phyloP scores from a whole-genome alignment of 2,113 vertebrate species.

The Setophaga kirtlandii region DNA sequence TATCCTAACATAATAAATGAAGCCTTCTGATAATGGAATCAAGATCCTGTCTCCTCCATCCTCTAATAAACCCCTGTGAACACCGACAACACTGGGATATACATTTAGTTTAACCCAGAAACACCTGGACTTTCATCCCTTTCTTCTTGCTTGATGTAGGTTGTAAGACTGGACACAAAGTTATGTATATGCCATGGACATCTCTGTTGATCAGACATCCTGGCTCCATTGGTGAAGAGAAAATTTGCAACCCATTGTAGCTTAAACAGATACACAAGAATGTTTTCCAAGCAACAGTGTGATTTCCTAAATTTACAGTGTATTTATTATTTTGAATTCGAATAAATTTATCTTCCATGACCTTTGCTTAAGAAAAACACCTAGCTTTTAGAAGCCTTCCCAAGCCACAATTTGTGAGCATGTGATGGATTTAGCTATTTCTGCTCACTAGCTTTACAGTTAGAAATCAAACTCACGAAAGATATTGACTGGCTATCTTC shows the following conservation, averaged over 20 bases:
- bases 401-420: neutral
- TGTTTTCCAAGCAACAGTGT: neutral
- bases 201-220: neutral
- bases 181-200: neutral
- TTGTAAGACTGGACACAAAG: neutral
- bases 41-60: too few relatives aligned
- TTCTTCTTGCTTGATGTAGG: neutral
- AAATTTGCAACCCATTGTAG: neutral
- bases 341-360: neutral
- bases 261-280: neutral
- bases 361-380: neutral
- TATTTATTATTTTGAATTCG: neutral
- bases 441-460: neutral
- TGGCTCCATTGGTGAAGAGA: rapidly evolving
- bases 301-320: neutral
- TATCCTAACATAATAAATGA: too few relatives aligned
- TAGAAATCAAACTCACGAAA: neutral
- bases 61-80: too few relatives aligned
- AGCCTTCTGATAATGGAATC: too few relatives aligned
- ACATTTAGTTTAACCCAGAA: neutral
- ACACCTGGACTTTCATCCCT: neutral
- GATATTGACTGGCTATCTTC: neutral
- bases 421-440: neutral
- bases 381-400: neutral
- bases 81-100: too few relatives aligned